Percentiles rank a stretch among this genome's conserved stretches.
Evolutionary conservation across 2,888 invertebrate species (phyloP).

Genomic region (Spisula solida): DNA sequence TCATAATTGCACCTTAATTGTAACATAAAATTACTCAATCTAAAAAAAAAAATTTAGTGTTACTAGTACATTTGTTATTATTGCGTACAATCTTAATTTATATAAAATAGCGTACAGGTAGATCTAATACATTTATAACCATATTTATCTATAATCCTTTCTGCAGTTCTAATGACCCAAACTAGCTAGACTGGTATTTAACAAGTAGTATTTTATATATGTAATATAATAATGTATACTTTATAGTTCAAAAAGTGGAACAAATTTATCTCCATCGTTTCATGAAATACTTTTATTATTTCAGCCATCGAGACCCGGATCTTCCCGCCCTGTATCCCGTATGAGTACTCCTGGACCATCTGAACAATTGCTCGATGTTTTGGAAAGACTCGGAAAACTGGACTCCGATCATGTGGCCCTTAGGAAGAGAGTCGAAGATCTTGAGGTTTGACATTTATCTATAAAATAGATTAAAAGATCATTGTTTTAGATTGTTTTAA

Average conservation of each 20-base stretch:
- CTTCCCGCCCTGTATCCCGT: conserved; percentile 71
- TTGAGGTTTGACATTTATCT: conserved; percentile 80
- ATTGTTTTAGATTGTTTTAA: too few relatives aligned
- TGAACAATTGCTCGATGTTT: conserved; percentile 81
- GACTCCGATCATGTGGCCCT: conserved; percentile 80
- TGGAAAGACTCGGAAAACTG: conserved; percentile 85
- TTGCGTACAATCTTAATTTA: background rate
- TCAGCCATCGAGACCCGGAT: conserved; percentile 76
- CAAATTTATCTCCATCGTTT: background rate
- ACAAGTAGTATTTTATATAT: background rate
- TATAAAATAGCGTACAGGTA: background rate
- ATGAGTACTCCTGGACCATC: conserved; percentile 82
- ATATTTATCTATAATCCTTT: conserved; percentile 4
- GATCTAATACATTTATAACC: too few relatives aligned
- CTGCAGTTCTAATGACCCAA: background rate
- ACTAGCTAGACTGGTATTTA: background rate
- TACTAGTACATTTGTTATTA: background rate
- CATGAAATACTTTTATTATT: background rate
- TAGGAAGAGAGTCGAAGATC: conserved; percentile 80
- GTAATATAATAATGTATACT: background rate
- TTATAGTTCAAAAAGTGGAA: background rate
- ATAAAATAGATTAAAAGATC: too few relatives aligned
- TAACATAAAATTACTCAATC: background rate
- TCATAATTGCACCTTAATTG: background rate
- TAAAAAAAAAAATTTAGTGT: background rate